These are phyloP conservation scores for Gymnarchus niloticus DNA, from an alignment of 2,113 vertebrate species.

Conservation along the genomic window DNA sequence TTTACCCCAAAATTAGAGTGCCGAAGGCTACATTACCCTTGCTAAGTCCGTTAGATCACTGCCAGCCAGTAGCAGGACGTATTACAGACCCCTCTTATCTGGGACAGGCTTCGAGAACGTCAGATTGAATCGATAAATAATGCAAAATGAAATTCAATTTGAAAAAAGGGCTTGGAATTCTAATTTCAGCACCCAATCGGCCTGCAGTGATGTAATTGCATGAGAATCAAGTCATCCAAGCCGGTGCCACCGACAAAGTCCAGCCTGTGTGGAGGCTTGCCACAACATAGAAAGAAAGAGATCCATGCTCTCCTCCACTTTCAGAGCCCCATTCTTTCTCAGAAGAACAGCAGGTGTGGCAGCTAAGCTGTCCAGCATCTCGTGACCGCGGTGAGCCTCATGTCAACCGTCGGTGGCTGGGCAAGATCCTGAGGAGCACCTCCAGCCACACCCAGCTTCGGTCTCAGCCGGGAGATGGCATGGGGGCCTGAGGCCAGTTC, in stretches of 20 bases:
- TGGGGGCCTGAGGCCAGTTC: neutral
- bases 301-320: too few relatives aligned
- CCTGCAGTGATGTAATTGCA: constrained; percentile 61
- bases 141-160: constrained; percentile 9
- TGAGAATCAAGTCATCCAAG: constrained; percentile 67
- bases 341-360: neutral
- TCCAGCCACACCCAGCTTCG: neutral
- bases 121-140: constrained; percentile 23
- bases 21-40: constrained; percentile 75
- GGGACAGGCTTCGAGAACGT: constrained; percentile 11
- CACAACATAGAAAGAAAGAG: constrained; percentile 30
- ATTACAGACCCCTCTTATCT: constrained; percentile 19
- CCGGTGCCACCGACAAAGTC: constrained; percentile 66
- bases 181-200: neutral
- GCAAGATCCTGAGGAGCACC: neutral
- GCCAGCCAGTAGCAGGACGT: neutral
- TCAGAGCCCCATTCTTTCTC: neutral
- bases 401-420: neutral
- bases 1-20: constrained; percentile 77
- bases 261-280: constrained; percentile 54
- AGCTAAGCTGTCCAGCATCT: neutral
- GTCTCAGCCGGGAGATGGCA: neutral
- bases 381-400: neutral
- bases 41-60: constrained; percentile 66
- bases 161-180: neutral